Evolutionary conservation across 1,140 invertebrate genomes (phyloP), one percentile per base, ranked within the genome.

Genomic region (Portunus trituberculatus): DNA sequence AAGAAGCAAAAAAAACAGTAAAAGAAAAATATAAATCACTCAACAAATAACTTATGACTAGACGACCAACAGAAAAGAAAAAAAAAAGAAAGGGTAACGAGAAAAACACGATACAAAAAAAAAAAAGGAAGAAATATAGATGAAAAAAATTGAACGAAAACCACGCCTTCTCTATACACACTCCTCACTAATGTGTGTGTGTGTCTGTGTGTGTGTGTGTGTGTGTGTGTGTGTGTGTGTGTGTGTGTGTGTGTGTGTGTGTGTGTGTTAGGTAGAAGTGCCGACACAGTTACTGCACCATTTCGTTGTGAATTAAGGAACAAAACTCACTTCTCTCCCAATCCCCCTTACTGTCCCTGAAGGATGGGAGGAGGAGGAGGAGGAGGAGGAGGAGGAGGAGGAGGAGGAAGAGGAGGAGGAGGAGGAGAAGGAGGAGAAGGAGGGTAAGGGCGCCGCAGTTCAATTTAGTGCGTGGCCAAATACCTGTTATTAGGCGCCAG

Each of bases 401-500:
- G n/a, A 20, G 25, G n/a, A 20, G 20, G 67, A 59, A 25, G 67
- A n/a, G 67, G 67, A 20, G 67, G 67, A n/a, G 6, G 25, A n/a
- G 67, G 20, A 20, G 67, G 16, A n/a, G 67, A 25, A 20, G 67
- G 67, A 76, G 20, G 67, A n/a, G 67, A 3, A n/a, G 67, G 67
- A 7, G 67, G 67, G 67, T 14, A 59, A 59, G 52, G 10, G 8
- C 52, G 39, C 52, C 52, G 52, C 12, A n/a, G 67, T 76, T 25
- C 67, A 76, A 76, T 76, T 76, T 76, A 76, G 67, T 76, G 67
- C 67, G 67, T n/a, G 67, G 67, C 67, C 67, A 76, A 76, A 76
- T 76, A 76, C 67, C 67, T 76, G 67, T 76, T 76, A 76, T 76
- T 76, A 76, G 67, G 67, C 20, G 67, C 67, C 16, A 76, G 67